Conservation (phyloP, 2,888 invertebrate genomes). For the Leistus spinibarbis region DNA sequence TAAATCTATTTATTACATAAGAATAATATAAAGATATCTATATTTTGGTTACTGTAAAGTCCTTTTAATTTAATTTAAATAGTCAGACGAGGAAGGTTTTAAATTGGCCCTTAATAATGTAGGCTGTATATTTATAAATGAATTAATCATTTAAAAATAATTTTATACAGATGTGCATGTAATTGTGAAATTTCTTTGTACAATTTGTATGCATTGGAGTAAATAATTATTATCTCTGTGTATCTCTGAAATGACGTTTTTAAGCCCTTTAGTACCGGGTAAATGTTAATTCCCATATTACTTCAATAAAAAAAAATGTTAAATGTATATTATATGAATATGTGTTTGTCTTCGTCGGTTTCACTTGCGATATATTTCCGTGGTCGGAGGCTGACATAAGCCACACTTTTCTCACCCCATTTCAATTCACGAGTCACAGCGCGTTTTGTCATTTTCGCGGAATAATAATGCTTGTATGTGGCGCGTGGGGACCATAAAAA, state of each 20-base stretch:
- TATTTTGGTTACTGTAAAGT: too few relatives aligned
- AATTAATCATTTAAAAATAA: too few relatives aligned
- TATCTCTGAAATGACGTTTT: neutral
- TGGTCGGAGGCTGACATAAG: slow-evolving; percentile 46
- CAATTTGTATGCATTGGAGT: neutral
- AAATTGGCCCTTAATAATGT: too few relatives aligned
- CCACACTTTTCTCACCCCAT: slow-evolving; percentile 53
- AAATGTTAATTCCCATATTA: neutral
- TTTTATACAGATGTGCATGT: neutral
- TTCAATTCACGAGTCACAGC: slow-evolving; percentile 48
- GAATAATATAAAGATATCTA: too few relatives aligned
- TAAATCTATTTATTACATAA: too few relatives aligned
- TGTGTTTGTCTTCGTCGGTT: neutral
- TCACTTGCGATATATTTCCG: neutral
- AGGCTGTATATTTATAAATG: too few relatives aligned
- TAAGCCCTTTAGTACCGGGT: neutral
- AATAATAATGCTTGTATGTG: slow-evolving; percentile 53
- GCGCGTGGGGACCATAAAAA: slow-evolving; percentile 52
- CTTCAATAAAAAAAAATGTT: neutral
- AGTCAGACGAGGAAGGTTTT: too few relatives aligned
- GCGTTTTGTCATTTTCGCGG: slow-evolving; percentile 53
- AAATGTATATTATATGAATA: neutral
- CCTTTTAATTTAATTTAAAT: too few relatives aligned
- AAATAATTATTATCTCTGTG: neutral
- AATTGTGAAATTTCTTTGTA: neutral